These are phyloP conservation scores for Ctenopoma multispine DNA, from an alignment of 2,797 vertebrate genomes.

Conservation along the genomic window DNA sequence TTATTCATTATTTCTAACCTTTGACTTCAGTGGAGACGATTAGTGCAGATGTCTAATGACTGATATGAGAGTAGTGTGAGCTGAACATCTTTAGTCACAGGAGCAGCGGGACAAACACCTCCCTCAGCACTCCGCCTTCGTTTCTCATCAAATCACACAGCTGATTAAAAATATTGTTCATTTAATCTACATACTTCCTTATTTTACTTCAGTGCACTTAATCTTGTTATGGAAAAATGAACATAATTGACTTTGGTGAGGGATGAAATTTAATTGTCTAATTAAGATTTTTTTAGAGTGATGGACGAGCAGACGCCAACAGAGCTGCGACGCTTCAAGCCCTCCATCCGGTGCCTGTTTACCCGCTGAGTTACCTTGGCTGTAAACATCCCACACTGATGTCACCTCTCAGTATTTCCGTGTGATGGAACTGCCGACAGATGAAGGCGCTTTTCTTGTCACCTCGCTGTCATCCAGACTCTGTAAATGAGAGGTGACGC, in stretches of 20 bases:
- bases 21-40: constrained; percentile 2
- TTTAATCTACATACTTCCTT: constrained; percentile 38
- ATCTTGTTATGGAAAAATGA: background rate
- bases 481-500: constrained; percentile 2
- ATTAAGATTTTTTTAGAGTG: no score
- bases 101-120: constrained; percentile 9
- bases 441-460: constrained; percentile 20
- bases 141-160: background rate
- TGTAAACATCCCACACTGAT: background rate
- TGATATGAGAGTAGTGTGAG: background rate
- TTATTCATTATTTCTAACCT: constrained; percentile 8
- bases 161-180: background rate
- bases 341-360: no score
- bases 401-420: constrained; percentile 4
- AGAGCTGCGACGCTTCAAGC: no score
- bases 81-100: background rate
- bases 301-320: no score
- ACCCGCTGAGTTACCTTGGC: no score
- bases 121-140: no score
- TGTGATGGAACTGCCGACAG: constrained; percentile 11
- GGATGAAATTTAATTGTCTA: no score
- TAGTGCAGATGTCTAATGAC: background rate
- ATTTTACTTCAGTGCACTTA: constrained; percentile 46
- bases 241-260: no score
- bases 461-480: constrained; percentile 16